These are phyloP conservation scores for Ptilodon capucinus DNA, from an alignment of 2,888 invertebrate species.

Conservation along the genomic window DNA sequence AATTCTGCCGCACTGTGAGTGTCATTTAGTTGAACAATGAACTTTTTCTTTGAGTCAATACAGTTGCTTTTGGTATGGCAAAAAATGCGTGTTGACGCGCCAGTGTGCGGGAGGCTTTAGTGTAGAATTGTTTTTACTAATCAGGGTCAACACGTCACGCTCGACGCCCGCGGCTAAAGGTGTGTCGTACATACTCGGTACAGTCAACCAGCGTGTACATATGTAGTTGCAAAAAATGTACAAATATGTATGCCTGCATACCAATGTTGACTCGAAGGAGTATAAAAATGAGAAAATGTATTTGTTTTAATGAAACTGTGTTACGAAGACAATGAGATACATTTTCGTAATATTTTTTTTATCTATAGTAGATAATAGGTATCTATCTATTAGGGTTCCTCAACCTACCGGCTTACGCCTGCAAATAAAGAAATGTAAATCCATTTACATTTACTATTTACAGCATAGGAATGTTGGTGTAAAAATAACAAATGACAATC, in stretches of 20 bases:
- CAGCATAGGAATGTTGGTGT: too few relatives aligned
- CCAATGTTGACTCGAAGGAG: neutral
- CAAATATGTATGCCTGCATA: neutral
- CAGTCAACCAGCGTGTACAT: neutral
- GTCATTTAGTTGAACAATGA: too few relatives aligned
- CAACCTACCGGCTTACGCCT: too few relatives aligned
- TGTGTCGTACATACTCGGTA: neutral
- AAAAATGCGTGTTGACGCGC: too few relatives aligned
- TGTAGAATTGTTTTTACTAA: slow-evolving; percentile 14
- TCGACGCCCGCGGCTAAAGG: slow-evolving; percentile 3
- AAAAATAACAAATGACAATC: too few relatives aligned
- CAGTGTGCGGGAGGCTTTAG: too few relatives aligned
- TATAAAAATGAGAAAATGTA: neutral
- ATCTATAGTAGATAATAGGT: neutral
- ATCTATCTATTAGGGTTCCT: too few relatives aligned
- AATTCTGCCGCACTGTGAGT: too few relatives aligned
- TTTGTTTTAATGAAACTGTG: neutral
- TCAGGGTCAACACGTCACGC: slow-evolving; percentile 26
- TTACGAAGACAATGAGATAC: neutral
- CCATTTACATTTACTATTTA: too few relatives aligned
- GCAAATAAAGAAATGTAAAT: too few relatives aligned
- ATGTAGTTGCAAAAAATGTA: neutral
- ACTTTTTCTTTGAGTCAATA: too few relatives aligned
- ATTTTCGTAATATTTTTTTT: neutral
- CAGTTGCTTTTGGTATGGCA: too few relatives aligned